Evolutionary conservation across 1,140 invertebrate species (phyloP).

Genomic region (Eciton burchellii): DNA sequence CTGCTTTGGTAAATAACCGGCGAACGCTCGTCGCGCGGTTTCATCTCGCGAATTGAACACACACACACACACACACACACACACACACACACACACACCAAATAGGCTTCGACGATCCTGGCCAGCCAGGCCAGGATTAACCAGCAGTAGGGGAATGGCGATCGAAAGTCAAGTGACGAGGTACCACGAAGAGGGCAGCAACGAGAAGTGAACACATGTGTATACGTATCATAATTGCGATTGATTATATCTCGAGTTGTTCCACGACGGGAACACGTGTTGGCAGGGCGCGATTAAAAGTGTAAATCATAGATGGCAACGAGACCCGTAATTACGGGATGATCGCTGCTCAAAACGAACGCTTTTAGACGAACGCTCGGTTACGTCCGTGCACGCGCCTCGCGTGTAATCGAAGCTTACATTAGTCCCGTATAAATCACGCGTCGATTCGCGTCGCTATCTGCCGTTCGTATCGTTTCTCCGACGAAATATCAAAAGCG

Average conservation of each 20-base stretch:
- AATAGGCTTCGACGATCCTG: neutral
- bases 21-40: neutral
- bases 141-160: neutral
- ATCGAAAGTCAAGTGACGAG: conserved; percentile 18
- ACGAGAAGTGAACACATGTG: conserved; percentile 1
- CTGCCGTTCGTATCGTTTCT: no score
- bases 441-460: no score
- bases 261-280: conserved; percentile 23
- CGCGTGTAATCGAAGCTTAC: no score
- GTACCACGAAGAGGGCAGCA: neutral
- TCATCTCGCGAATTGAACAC: neutral
- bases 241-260: conserved; percentile 32
- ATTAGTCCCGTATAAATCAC: no score
- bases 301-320: conserved; percentile 15
- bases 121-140: conserved; percentile 15
- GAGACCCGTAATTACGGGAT: neutral
- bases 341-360: neutral
- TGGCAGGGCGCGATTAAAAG: conserved; percentile 23
- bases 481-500: no score
- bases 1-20: neutral
- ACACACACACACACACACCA: neutral
- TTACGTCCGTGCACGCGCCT: neutral
- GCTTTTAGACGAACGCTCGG: neutral
- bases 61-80: neutral
- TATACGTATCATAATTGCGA: conserved; percentile 31